Percentiles rank a stretch among this genome's conserved stretches.
Conservation (phyloP, 2,888 invertebrate species). For the Diplolepis rosae region DNA sequence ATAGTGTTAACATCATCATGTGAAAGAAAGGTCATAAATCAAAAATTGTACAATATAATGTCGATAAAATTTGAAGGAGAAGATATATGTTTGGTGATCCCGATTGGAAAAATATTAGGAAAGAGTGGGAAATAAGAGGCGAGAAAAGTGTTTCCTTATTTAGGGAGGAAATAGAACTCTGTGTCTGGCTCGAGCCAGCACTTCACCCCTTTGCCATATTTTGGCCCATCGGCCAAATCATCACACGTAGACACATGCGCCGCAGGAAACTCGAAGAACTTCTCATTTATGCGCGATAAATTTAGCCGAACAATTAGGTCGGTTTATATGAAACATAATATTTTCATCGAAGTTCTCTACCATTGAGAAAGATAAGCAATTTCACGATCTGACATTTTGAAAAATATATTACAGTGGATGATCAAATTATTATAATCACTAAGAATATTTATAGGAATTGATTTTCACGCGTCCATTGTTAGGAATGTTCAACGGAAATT, state of each 20-base stretch:
- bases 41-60: background rate
- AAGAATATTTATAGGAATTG: too few species aligned
- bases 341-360: conserved; percentile 27
- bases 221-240: conserved; percentile 34
- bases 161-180: conserved; percentile 58
- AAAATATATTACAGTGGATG: too few species aligned
- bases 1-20: background rate
- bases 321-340: conserved; percentile 42
- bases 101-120: background rate
- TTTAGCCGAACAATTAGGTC: conserved; percentile 56
- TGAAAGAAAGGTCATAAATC: background rate
- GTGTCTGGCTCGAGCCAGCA: conserved; percentile 63
- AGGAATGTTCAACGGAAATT: too few species aligned
- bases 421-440: too few species aligned
- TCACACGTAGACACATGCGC: conserved; percentile 20
- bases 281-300: conserved; percentile 47
- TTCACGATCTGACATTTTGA: too few species aligned
- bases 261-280: conserved; percentile 38
- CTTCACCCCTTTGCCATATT: conserved; percentile 48
- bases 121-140: background rate
- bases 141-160: conserved; percentile 11
- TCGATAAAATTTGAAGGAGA: background rate
- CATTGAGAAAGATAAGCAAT: too few species aligned
- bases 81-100: background rate
- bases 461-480: too few species aligned